These are phyloP conservation scores for Procambarus clarkii DNA, from an alignment of 1,140 invertebrate species.

Conservation along the genomic window DNA sequence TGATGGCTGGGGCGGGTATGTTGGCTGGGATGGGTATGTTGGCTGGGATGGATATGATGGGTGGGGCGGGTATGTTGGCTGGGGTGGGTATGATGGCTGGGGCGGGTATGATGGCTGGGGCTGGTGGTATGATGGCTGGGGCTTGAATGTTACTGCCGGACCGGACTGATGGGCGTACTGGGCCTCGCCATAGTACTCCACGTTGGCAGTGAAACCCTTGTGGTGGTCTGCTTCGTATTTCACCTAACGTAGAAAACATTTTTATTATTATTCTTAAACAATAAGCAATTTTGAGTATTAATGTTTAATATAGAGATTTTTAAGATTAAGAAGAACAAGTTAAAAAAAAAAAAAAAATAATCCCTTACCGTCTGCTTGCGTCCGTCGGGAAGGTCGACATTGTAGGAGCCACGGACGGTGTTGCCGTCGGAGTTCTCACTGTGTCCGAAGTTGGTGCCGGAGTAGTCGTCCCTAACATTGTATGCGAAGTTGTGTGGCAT, in stretches of 20 bases:
- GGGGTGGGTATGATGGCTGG: constrained; percentile 2
- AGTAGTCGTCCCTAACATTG: too few relatives aligned
- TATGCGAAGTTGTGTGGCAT: constrained; percentile 39
- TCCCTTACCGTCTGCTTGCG: constrained; percentile 7
- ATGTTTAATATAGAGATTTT: too few relatives aligned
- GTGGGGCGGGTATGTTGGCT: not conserved
- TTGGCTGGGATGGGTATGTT: not conserved
- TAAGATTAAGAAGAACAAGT: too few relatives aligned
- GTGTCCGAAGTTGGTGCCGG: too few relatives aligned
- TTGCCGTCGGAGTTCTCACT: too few relatives aligned
- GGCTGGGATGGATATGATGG: not conserved
- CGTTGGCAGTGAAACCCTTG: constrained; percentile 72
- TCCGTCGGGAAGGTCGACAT: too few relatives aligned
- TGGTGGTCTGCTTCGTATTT: constrained; percentile 73
- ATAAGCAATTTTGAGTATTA: not conserved
- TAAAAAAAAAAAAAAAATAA: not conserved
- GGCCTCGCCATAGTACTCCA: constrained; percentile 69
- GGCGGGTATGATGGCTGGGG: constrained; percentile 4
- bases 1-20: not conserved
- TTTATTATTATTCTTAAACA: not conserved
- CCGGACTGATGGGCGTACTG: constrained; percentile 69
- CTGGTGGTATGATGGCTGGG: not conserved
- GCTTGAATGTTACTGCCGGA: constrained; percentile 58
- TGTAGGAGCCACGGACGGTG: too few relatives aligned
- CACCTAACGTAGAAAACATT: not conserved